Base-by-base conservation (phyloP, 2,888 invertebrate genomes). In the Rhabditophanes sp. region DNA sequence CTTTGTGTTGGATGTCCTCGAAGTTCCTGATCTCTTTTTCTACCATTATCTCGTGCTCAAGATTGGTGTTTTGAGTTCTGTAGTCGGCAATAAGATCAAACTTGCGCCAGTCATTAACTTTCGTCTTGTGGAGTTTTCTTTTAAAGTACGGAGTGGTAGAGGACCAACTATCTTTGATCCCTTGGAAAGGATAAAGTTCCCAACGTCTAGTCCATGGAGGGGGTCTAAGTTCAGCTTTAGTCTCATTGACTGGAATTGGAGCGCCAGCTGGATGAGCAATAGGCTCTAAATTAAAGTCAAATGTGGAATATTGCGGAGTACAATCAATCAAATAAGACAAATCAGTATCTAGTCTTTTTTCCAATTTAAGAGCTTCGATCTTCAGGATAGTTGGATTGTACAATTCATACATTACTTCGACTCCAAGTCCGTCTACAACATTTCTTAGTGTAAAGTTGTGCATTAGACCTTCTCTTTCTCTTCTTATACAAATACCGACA, bases 401-500 rank as follows among this genome's bases (percentile, higher is more conserved):
- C 61, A 93, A 69, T 41, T 87, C 79, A 69, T 80, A 90, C 47
- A 73, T 67, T 49, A 80, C 72, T 69, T 79, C 78, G 29, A 77
- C 67, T 17, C 75, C 83, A 66, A 84, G 79, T 58, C 80, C 77
- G 64, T 96, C 87, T 27, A 99, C 75, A 21, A 84, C 77, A 72
- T 99, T 99, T 56, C 96, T 75, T 12, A 99, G 70, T 14, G 78
- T 78, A 62, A 93, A 88, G 35, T 75, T 74, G 4, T 87, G 78
- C 42, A 80, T 72, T 7, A 96, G 71, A 0, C 90, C 93, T 61
- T 76, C 74, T 2, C 80, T 79, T 49, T 74, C 75, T 33, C 85
- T 72, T 49, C 80, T 74, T 50, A 90, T 88, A 62, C 96, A 96
- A 55, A 96, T 85, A 3, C 96, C 88, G 23, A 87, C 78, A 72